Percentiles rank a stretch among this genome's conserved stretches.
Evolutionary conservation across 2,113 vertebrate species (phyloP).

Genomic region (Myotis davidii): DNA sequence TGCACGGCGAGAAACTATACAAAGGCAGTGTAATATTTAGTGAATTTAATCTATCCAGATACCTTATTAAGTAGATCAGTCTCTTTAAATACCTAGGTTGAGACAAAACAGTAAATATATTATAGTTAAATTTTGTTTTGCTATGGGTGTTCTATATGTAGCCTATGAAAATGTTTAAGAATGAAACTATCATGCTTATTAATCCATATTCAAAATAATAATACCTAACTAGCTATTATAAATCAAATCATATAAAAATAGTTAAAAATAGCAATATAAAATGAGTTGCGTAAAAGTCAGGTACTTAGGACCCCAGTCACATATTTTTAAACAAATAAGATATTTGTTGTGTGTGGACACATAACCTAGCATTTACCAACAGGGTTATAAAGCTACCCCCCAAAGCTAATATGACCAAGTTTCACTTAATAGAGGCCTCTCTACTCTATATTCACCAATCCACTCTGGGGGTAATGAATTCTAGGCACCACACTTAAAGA

Average conservation of each 20-base stretch:
- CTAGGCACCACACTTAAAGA: neutral
- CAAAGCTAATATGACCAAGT: neutral
- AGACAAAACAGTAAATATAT: neutral
- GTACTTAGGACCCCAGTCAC: neutral
- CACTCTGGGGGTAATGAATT: neutral
- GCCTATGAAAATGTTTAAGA: neutral
- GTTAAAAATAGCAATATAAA: neutral
- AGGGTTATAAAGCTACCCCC: neutral
- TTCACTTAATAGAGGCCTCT: neutral
- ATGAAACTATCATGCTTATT: neutral
- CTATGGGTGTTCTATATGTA: neutral
- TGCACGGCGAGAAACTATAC: neutral
- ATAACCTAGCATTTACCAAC: neutral
- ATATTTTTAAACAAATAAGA: neutral
- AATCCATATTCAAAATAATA: constrained; percentile 1
- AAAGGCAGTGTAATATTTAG: neutral
- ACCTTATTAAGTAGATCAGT: neutral
- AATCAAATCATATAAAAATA: neutral
- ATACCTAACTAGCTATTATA: neutral
- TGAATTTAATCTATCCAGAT: neutral
- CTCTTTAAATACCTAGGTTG: neutral
- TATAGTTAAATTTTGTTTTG: constrained; percentile 22
- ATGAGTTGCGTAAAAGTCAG: neutral
- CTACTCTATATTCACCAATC: neutral
- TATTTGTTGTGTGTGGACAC: neutral